phyloP scores from a whole-genome alignment of 2,888 invertebrate species.

The Panopea generosa region DNA sequence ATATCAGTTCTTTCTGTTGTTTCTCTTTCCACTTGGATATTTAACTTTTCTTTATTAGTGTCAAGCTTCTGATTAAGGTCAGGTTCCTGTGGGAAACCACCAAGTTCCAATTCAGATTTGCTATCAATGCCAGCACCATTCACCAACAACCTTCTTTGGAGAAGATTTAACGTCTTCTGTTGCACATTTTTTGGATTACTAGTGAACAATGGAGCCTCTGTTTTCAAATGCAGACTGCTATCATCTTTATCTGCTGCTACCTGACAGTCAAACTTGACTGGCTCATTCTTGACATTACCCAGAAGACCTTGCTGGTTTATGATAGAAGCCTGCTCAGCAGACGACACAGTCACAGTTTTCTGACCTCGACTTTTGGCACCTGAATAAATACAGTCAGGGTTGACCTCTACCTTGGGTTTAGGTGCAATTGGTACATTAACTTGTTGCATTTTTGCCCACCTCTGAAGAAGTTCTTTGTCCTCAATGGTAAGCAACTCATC shows the following conservation, averaged over 20 bases:
- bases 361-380: slow-evolving; percentile 28
- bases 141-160: slow-evolving; percentile 47
- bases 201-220: not conserved
- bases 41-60: not conserved
- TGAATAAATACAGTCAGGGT: too few species aligned
- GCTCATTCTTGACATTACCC: not conserved
- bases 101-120: not conserved
- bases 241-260: slow-evolving; percentile 3
- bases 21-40: not conserved
- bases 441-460: slow-evolving; percentile 83
- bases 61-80: not conserved
- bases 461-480: slow-evolving; percentile 81
- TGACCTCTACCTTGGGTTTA: slow-evolving; percentile 37
- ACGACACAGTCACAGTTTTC: too few species aligned
- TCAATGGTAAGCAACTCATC: slow-evolving; percentile 71
- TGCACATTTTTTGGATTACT: slow-evolving; percentile 41
- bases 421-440: slow-evolving; percentile 65
- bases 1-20: not conserved
- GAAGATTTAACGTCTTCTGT: slow-evolving; percentile 39
- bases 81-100: not conserved
- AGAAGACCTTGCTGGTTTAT: not conserved
- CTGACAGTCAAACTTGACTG: slow-evolving; percentile 4
- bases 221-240: not conserved
- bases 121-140: not conserved
- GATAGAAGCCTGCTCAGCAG: too few species aligned